These are phyloP conservation scores for Falco columbarius DNA, from an alignment of 2,797 vertebrate genomes.

Conservation along the genomic window DNA sequence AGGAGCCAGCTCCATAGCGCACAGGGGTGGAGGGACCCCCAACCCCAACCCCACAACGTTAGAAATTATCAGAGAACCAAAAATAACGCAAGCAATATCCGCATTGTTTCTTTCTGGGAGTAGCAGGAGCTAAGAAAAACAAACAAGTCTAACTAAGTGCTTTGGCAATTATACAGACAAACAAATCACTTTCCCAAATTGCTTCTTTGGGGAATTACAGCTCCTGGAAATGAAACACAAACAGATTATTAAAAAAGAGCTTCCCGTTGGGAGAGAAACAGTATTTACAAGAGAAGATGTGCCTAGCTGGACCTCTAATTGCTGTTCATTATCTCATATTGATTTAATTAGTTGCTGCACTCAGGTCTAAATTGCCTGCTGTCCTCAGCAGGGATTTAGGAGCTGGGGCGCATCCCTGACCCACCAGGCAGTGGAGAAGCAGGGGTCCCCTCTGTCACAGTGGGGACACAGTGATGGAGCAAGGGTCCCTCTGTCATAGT, in stretches of 20 bases:
- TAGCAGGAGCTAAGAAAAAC: slow-evolving; percentile 66
- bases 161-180: slow-evolving; percentile 90
- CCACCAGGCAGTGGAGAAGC: background rate
- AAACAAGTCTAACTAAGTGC: slow-evolving; percentile 79
- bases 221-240: slow-evolving; percentile 94
- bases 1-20: background rate
- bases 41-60: accelerated
- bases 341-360: slow-evolving; percentile 97
- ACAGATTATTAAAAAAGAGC: slow-evolving; percentile 94
- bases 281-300: slow-evolving; percentile 90
- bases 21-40: background rate
- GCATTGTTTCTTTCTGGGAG: slow-evolving; percentile 26
- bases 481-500: background rate
- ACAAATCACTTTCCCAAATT: slow-evolving; percentile 92
- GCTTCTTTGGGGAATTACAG: slow-evolving; percentile 91
- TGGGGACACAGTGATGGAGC: accelerated
- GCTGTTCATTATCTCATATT: slow-evolving; percentile 98
- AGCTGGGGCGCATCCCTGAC: slow-evolving; percentile 60
- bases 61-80: background rate
- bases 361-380: slow-evolving; percentile 88
- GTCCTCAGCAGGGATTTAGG: slow-evolving; percentile 82
- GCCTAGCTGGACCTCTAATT: slow-evolving; percentile 94
- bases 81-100: background rate
- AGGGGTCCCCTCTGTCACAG: background rate
- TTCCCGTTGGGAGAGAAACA: slow-evolving; percentile 88